Evolutionary conservation across 2,888 invertebrate species (phyloP).

Genomic region (Himalopsyche anomala): DNA sequence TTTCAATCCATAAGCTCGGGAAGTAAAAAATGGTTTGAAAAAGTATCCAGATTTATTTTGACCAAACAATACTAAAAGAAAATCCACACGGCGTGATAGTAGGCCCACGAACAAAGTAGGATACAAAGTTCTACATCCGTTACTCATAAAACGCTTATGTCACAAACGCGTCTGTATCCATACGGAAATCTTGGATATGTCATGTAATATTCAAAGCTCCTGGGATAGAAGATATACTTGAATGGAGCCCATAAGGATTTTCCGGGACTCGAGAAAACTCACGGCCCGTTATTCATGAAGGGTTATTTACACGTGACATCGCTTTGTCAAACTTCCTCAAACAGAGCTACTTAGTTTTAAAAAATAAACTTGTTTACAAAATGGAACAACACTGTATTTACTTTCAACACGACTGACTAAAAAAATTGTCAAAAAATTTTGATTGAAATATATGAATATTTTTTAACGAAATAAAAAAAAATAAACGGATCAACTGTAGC

Average conservation of each 20-base stretch:
- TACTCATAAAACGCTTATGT: constrained; percentile 30
- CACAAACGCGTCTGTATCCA: constrained; percentile 35
- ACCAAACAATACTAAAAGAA: too few relatives aligned
- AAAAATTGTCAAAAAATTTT: too few relatives aligned
- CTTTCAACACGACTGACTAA: too few relatives aligned
- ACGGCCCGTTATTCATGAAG: constrained; percentile 39
- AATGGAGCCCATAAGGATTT: constrained; percentile 6
- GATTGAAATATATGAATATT: too few relatives aligned
- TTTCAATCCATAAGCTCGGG: too few relatives aligned
- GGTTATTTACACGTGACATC: constrained; percentile 23
- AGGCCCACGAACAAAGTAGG: neutral
- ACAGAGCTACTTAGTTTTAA: neutral
- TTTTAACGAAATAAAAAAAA: too few relatives aligned
- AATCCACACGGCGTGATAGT: neutral
- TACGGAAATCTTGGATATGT: constrained; percentile 40
- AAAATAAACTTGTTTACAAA: too few relatives aligned
- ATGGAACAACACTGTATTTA: too few relatives aligned
- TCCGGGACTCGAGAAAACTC: constrained; percentile 22
- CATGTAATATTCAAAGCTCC: constrained; percentile 42
- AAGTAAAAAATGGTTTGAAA: too few relatives aligned
- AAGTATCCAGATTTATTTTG: too few relatives aligned
- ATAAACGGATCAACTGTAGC: too few relatives aligned
- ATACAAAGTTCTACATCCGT: constrained; percentile 13
- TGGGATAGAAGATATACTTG: constrained; percentile 17
- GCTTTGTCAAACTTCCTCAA: constrained; percentile 5